phyloP scores from a whole-genome alignment of 2,797 vertebrate species.

The Anguilla marmorata region DNA sequence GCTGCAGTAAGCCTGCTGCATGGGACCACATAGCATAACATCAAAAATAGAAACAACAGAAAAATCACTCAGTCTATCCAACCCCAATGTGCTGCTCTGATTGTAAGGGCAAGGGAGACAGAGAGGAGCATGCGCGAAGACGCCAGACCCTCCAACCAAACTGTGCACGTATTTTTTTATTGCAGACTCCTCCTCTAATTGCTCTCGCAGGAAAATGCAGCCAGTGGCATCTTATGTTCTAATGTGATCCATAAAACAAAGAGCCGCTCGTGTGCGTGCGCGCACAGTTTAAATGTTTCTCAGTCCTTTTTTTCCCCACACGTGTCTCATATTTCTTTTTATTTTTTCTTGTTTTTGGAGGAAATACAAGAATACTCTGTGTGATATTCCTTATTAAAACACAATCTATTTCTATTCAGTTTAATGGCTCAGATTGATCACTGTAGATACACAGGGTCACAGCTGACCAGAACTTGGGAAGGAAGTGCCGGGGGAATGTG shows the following conservation, averaged over 20 bases:
- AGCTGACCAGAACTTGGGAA: conserved; percentile 30
- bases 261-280: not conserved
- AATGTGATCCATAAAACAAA: not conserved
- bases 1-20: not conserved
- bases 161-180: not conserved
- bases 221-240: not conserved
- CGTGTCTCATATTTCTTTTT: not conserved
- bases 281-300: not conserved
- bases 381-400: conserved; percentile 38
- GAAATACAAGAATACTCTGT: conserved; percentile 23
- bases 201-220: not conserved
- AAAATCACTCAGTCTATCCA: not conserved
- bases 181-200: not conserved
- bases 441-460: conserved; percentile 23
- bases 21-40: not conserved
- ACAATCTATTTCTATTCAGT: conserved; percentile 31
- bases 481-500: not conserved
- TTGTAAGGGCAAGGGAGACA: not conserved
- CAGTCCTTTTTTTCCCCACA: not conserved
- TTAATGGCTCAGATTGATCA: conserved; percentile 40
- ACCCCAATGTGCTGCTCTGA: conserved; percentile 1
- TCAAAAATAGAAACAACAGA: not conserved
- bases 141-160: not conserved
- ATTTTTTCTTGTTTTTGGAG: not conserved
- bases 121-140: not conserved